Conservation (phyloP, 1,140 invertebrate species). For the Drosophila rhopaloa region DNA sequence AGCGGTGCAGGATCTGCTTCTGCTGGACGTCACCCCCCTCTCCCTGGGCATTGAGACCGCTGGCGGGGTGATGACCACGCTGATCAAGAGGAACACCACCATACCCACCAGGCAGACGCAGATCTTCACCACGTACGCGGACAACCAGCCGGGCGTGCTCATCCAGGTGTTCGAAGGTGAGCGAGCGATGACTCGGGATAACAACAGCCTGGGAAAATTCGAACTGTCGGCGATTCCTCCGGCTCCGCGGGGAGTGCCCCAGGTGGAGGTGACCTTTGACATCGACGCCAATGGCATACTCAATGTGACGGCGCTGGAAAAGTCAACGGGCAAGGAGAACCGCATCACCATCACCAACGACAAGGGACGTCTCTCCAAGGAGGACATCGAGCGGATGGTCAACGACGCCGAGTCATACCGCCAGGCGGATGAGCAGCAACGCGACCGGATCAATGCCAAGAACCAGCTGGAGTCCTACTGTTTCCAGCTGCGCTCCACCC, state of each 20-base stretch:
- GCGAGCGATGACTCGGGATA: constrained; percentile 95
- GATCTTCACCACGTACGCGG: constrained; percentile 97
- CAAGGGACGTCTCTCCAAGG: constrained; percentile 97
- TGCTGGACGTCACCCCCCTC: constrained; percentile 97
- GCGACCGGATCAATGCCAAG: constrained; percentile 94
- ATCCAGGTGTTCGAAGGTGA: constrained; percentile 96
- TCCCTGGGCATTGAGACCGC: constrained; percentile 99
- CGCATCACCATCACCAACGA: constrained; percentile 99
- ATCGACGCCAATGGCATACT: constrained; percentile 95
- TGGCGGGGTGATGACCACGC: constrained; percentile 96
- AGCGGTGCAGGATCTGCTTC: constrained; percentile 93
- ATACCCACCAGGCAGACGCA: constrained; percentile 98
- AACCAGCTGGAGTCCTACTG: constrained; percentile 97
- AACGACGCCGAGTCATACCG: constrained; percentile 98
- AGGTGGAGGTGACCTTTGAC: constrained; percentile 96
- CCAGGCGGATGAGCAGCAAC: constrained; percentile 95
- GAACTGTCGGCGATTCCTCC: constrained; percentile 97
- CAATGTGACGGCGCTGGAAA: constrained; percentile 95
- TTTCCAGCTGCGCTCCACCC: constrained; percentile 97
- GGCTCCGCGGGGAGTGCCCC: constrained; percentile 96
- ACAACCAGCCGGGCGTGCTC: constrained; percentile 97
- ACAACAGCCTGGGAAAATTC: constrained; percentile 96
- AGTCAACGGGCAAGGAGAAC: constrained; percentile 97
- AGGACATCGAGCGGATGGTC: constrained; percentile 99
- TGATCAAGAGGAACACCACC: constrained; percentile 98